phyloP scores from a whole-genome alignment of 2,113 vertebrate species.

The Myodes glareolus region DNA sequence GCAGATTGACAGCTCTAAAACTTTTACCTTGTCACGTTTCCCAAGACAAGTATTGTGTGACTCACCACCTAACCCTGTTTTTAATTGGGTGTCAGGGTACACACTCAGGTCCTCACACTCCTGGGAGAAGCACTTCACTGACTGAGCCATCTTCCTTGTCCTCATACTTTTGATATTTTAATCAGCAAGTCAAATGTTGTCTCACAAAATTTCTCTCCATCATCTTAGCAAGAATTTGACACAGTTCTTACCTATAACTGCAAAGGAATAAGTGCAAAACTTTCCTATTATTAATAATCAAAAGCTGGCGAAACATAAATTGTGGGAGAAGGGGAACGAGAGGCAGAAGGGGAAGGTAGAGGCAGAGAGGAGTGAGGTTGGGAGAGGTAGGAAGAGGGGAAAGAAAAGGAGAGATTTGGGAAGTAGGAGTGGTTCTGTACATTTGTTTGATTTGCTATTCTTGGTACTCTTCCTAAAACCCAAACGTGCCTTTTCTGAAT shows the following conservation, averaged over 20 bases:
- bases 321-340: no score
- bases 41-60: not conserved
- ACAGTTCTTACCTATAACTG: not conserved
- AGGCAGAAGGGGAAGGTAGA: not conserved
- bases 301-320: not conserved
- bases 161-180: not conserved
- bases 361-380: not conserved
- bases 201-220: not conserved
- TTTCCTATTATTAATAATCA: not conserved
- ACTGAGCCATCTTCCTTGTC: not conserved
- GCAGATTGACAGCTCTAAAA: not conserved
- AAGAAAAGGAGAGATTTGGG: not conserved
- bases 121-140: not conserved
- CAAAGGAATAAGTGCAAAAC: not conserved
- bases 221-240: not conserved
- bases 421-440: not conserved
- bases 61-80: not conserved
- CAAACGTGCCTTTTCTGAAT: not conserved
- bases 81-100: not conserved
- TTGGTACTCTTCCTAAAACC: not conserved
- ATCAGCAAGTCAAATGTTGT: not conserved
- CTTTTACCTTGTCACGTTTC: not conserved
- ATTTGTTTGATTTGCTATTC: not conserved
- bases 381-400: not conserved
- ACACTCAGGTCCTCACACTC: not conserved